Evolutionary conservation across 2,797 vertebrate genomes (phyloP), one percentile per base, ranked within the genome.

Genomic region (Trematomus bernacchii): DNA sequence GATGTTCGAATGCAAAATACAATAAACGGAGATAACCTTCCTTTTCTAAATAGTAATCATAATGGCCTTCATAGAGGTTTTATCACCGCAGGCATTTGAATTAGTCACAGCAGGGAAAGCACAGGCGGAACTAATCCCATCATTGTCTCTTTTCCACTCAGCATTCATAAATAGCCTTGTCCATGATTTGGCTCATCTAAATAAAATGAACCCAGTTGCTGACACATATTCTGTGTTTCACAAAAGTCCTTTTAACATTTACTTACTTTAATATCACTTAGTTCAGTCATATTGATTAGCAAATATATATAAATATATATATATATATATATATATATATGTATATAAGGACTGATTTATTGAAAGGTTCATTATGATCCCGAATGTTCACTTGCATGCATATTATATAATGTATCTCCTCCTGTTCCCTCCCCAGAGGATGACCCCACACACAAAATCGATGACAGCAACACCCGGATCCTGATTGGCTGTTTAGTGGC

Each of bases 401-500:
- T 66, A 70, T 47, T 53, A 23, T 30, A 71, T 73, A 73, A 71
- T 14, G 59, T 54, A n/a, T 74, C 23, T 85, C 23, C 85, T 42
- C 68, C 50, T 80, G 54, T 85, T 85, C 75, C 77, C 78, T 78
- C 79, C 37, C 9, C 46, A 95, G 95, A 93, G 82, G 95, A 94
- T 0, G 96, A 99, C 85, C 97, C 98, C 53, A 98, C 95, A 0
- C 98, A 97, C 85, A 99, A 99, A 94, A 92, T 97, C 2, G 98
- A 99, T 0, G 98, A 99, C 92, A 99, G 98, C 94, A 97, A 98
- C 91, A 99, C 98, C 0, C 94, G 98, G 15, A 97, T 99, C 85
- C 92, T 99, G 86, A 99, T 99, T 3, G 97, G 98, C 37, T 99
- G 98, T 79, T 92, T 99, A 76, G 98, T 99, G 71, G 98, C 98